Evolutionary conservation across 30 jellyfish, hydroid and myxozoan genomes (phyloP), one percentile per base, ranked within the genome.

Genomic region (Phacellophora camtschatica): DNA sequence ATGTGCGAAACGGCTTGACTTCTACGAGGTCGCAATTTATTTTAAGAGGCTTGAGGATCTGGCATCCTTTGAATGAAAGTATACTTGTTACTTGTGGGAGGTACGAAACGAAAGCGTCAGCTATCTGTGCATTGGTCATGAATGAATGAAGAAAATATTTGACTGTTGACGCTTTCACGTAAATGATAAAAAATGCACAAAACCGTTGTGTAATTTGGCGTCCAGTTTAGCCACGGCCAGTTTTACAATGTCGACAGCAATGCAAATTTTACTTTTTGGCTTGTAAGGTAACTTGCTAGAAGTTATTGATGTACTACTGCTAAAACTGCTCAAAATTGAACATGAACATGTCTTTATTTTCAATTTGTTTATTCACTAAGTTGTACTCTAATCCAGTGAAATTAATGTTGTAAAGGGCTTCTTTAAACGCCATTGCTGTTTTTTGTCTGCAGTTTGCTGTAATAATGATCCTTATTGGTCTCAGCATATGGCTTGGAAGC

Each of bases 251-350:
- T 71, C 84, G 20, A 71, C 31, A 1, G 67, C 82, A 8, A 8
- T 36, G 69, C 82, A 67, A 37, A 67, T 36, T 3, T 67, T 67
- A 37, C 67, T 36, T 22, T 18, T 67, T 20, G 82, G 76, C 28
- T 45, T 67, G 51, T 15, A 62, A 66, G 19, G 34, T 27, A 33
- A 71, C 10, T 29, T 29, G 54, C 10, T 29, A 19, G 35, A 59
- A 4, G 16, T 7, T 5, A 23, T 18, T 30, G 53, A 9, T 5
- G 13, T n/a, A 10, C 50, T 59, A 11, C 10, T 30, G 20, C n/a
- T n/a, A n/a, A n/a, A n/a, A n/a, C n/a, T n/a, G n/a, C n/a, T n/a
- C n/a, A n/a, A n/a, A n/a, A n/a, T n/a, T n/a, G n/a, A n/a, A n/a
- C n/a, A n/a, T n/a, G n/a, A n/a, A n/a, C n/a, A n/a, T n/a, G n/a